Base-by-base conservation (phyloP, 2,113 vertebrate genomes). In the Boleophthalmus pectinirostris region DNA sequence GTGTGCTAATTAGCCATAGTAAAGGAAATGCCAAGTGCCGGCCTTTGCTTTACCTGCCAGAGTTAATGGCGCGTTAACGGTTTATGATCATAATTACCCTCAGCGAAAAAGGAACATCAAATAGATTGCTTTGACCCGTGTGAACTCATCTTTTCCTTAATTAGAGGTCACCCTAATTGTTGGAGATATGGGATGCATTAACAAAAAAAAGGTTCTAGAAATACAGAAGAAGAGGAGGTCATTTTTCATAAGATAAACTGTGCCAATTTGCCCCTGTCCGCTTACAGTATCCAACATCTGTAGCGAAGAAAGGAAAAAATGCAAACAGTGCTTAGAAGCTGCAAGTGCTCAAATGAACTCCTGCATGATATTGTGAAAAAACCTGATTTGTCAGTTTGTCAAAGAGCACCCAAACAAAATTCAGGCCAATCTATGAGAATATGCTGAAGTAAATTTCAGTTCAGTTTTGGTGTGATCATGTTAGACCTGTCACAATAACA, bases 51-150 rank as follows among this genome's bases (percentile, higher is more conserved):
- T 83, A 87, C 84, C 90, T 90, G 87, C 70, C 72, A 4, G 72
- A 90, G 82, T 79, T 90, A 92, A 92, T 90, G 90, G 79, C 76
- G 82, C 82, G 74, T 90, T 92, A 89, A 91, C 86, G 85, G 87
- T 92, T 92, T 87, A 88, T 84, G 82, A 87, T 87, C 60, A 68
- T 90, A 91, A 94, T 93, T 92, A 91, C 84, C 79, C 87, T 74
- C 53, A 56, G 79, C 81, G 78, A 82, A 54, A 61, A 78, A 73
- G 75, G 74, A 84, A 75, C 67, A 71, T 80, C 64, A 86, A 88
- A 89, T 79, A 88, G 86, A 93, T 92, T 89, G 86, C 90, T 91
- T 87, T 91, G 90, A 92, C 90, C 87, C 74, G 0, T 47, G 29
- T 80, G 90, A 91, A 90, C 89, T 84, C 87, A 82, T 86, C 78